Base-by-base conservation (phyloP, 2,113 vertebrate genomes). In the Caranx melampygus region DNA sequence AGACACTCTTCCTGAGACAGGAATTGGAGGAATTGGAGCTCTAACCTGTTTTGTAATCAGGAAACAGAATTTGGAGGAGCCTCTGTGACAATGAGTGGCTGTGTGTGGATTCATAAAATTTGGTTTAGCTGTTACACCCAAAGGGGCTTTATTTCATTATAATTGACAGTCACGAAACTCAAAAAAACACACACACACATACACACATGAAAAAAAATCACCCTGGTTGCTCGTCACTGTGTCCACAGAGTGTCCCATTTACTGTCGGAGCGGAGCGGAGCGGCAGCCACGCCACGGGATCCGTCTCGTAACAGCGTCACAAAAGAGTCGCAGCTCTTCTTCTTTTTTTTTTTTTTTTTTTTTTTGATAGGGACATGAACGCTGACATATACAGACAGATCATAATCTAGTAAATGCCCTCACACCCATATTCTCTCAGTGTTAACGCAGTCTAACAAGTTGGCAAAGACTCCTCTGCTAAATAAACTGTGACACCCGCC, bases 1-100 rank as follows among this genome's bases (percentile, higher is more conserved):
- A 81, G 71, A 83, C 71, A 26, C 35, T 83, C 75, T 75, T 72
- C 72, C 63, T 18, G 40, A 88, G 83, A 75, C 67, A 70, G 49
- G 57, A 63, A 85, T 81, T 69, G 76, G 76, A 85, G 55, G 66
- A 82, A 78, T 47, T 45, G 78, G 55, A 68, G 67, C 73, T 67
- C 54, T 49, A 82, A 85, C 87, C 64, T 82, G 85, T 92, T 90
- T 90, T 82, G 90, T 91, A 90, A 92, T 90, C 85, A 91, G 86
- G 72, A 74, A 82, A 67, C 79, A 68, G 60, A 85, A 85, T 78
- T 72, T 72, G 59, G 66, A 82, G 77, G 34, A 86, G 81, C 81
- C 68, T 65, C 61, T 85, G 78, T 83, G 62, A 86, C 83, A 86
- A 59, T 72, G 75, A 78, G 51, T 31, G 57, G 33, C 58, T 78